These are phyloP conservation scores for Bembecia ichneumoniformis DNA, from an alignment of 2,888 invertebrate species.

Conservation along the genomic window DNA sequence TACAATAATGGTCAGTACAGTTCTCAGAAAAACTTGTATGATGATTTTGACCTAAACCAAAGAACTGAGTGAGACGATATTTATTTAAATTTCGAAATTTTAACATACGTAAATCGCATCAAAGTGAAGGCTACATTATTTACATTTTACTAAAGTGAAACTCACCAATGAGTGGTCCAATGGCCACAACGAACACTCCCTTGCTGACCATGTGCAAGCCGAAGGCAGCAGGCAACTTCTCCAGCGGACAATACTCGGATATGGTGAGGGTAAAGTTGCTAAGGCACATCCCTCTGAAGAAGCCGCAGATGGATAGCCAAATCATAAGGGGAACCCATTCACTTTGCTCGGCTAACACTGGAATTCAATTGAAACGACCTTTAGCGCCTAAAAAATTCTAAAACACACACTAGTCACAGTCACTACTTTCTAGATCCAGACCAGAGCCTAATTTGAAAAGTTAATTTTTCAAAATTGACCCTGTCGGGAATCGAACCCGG, in stretches of 20 bases:
- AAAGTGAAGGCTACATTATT: conserved; percentile 4
- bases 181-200: conserved; percentile 77
- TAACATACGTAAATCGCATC: too few species aligned
- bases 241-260: conserved; percentile 80
- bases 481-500: too few species aligned
- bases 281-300: conserved; percentile 83
- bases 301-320: conserved; percentile 82
- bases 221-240: conserved; percentile 82
- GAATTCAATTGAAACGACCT: conserved; percentile 16
- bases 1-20: too few species aligned
- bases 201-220: conserved; percentile 85
- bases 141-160: too few species aligned
- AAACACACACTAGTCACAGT: background rate
- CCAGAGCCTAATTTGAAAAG: too few species aligned
- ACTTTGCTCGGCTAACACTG: conserved; percentile 82
- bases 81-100: too few species aligned
- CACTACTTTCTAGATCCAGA: too few species aligned
- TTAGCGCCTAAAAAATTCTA: background rate
- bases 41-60: too few species aligned
- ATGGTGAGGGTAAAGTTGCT: conserved; percentile 85
- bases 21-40: too few species aligned
- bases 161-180: conserved; percentile 80
- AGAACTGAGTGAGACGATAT: too few species aligned
- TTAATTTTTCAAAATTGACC: too few species aligned
- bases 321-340: conserved; percentile 78